Conservation (phyloP, 2,113 vertebrate species). For the Odocoileus hemionus region DNA sequence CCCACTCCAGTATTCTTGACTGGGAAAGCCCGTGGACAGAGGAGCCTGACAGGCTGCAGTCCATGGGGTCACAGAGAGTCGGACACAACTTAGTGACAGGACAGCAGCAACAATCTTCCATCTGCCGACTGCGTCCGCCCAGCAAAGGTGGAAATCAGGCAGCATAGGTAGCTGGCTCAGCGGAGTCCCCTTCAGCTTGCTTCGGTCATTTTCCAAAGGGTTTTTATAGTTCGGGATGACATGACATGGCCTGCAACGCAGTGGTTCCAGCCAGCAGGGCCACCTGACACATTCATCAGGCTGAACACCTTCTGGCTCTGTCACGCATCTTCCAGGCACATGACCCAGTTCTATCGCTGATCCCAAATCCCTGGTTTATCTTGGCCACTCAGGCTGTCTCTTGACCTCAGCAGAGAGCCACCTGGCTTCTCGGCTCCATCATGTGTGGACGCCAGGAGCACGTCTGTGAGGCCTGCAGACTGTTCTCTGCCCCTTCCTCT, state of each 20-base stretch:
- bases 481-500: not conserved
- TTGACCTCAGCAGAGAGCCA: not conserved
- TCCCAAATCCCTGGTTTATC: not conserved
- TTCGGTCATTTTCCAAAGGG: not conserved
- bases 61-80: not conserved
- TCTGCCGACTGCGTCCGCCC: not conserved
- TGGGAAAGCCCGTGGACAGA: not conserved
- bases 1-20: not conserved
- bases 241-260: not conserved
- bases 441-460: not conserved
- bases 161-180: not conserved
- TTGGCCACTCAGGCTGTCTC: not conserved
- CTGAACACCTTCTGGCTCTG: not conserved
- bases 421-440: not conserved
- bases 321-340: not conserved
- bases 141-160: no score
- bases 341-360: not conserved
- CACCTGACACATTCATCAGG: not conserved
- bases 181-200: accelerated
- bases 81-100: accelerated
- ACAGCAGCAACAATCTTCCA: accelerated
- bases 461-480: not conserved
- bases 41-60: not conserved
- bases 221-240: not conserved
- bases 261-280: not conserved